A percentile compares a stretch with the other conserved stretches of the same genome.
These are phyloP conservation scores for Eilema caniola DNA, from an alignment of 2,888 invertebrate species.

Conservation along the genomic window DNA sequence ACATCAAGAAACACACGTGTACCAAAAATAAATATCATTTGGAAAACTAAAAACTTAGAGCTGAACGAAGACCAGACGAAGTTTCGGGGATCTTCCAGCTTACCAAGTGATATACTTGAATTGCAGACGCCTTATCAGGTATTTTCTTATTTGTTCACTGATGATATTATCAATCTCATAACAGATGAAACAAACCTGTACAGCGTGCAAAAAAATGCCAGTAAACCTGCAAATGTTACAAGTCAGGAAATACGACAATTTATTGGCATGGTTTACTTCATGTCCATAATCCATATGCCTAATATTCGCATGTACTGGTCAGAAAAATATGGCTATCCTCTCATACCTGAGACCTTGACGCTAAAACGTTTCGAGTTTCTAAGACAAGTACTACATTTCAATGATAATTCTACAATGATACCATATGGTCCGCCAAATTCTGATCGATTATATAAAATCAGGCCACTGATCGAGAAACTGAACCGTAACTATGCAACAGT, in stretches of 20 bases:
- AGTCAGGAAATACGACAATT: constrained; percentile 32
- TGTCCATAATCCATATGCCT: constrained; percentile 37
- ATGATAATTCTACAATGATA: constrained; percentile 26
- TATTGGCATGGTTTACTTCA: constrained; percentile 37
- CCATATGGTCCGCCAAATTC: constrained; percentile 24
- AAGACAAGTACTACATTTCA: constrained; percentile 32
- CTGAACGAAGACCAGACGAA: constrained; percentile 32
- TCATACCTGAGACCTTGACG: constrained; percentile 20
- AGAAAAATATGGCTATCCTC: constrained; percentile 18
- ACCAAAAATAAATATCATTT: constrained; percentile 32
- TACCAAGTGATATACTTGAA: constrained; percentile 8
- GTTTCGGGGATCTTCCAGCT: constrained; percentile 30
- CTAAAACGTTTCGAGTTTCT: constrained; percentile 25
- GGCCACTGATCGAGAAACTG: constrained; percentile 26
- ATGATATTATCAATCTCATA: constrained; percentile 26
- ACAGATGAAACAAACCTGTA: constrained; percentile 26
- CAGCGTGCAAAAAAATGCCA: constrained; percentile 22
- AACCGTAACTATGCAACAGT: constrained; percentile 23
- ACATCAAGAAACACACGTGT: constrained; percentile 26
- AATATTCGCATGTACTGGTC: constrained; percentile 27
- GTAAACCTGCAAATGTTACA: constrained; percentile 20
- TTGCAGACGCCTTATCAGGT: constrained; percentile 13
- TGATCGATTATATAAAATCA: constrained; percentile 28
- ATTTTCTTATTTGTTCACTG: constrained; percentile 34
- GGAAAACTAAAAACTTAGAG: constrained; percentile 37